These are phyloP conservation scores for Schizaphis graminum DNA, from an alignment of 2,888 invertebrate species.

Conservation along the genomic window DNA sequence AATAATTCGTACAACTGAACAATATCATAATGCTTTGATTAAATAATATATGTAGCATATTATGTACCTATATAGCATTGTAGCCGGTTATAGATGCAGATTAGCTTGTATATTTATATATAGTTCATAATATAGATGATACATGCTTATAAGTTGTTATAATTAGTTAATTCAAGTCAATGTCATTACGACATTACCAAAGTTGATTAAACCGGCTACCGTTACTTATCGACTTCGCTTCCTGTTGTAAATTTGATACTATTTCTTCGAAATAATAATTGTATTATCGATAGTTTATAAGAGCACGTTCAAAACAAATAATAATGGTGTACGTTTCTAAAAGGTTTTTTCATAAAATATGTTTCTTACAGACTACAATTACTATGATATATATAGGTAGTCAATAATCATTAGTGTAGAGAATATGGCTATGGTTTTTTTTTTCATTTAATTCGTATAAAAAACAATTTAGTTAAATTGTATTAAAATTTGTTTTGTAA, in stretches of 20 bases:
- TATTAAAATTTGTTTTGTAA: neutral
- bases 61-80: neutral
- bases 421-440: neutral
- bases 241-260: conserved; percentile 26
- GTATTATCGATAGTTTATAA: neutral
- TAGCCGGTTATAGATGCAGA: neutral
- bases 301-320: neutral
- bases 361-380: neutral
- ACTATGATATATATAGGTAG: neutral
- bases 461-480: neutral
- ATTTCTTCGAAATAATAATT: conserved; percentile 22
- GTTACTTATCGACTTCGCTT: conserved; percentile 26
- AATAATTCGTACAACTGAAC: neutral
- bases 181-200: neutral
- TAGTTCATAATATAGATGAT: neutral
- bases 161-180: conserved; percentile 37
- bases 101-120: neutral
- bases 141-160: neutral
- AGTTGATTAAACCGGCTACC: conserved; percentile 16
- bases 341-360: neutral
- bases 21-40: neutral
- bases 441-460: neutral
- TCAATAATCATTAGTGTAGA: neutral
- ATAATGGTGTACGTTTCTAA: neutral
- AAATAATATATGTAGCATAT: neutral